Base-by-base conservation (phyloP, 2,113 vertebrate genomes). In the Istiophorus platypterus region DNA sequence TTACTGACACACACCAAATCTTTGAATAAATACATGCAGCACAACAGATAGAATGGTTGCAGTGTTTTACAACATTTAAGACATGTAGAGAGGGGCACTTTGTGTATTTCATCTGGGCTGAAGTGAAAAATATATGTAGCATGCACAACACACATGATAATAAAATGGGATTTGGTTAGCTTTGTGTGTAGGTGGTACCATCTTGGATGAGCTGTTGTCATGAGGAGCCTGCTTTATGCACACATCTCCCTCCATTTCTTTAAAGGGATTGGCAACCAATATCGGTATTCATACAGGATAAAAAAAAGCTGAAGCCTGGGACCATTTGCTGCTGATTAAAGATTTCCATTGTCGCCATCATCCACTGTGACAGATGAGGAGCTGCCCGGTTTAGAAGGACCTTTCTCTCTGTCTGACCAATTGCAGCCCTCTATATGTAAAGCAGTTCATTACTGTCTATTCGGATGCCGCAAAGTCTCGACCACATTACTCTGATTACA, bases 361-460 rank as follows among this genome's bases (percentile, higher is more conserved):
- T 49, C 11, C 3, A 1, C 39, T n/a, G 42, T 82, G 74, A 84
- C 59, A 52, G 76, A 85, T 79, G 67, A 67, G 52, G 29, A 62
- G 24, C 24, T 17, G 18, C 17, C 7, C 2, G 1, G 6, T 69
- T 75, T 24, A 42, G 31, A 52, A 37, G 37, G 31, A 37, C 57
- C 65, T 54, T 39, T 45, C 22, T 42, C 37, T 70, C 52, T 52
- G 54, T 26, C 15, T 22, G 0, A 75, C 51, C 58, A 41, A 66
- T 65, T 67, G 26, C 52, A 61, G 18, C 15, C 12, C 56, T 67
- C 74, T 72, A 24, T 76, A 82, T 74, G 76, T 73, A 71, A 76
- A 89, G 65, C 64, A 77, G 22, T 78, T 83, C 62, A 88, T 90
- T 78, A 79, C 31, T 41, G 61, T 83, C 66, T 66, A 49, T 80